Evolutionary conservation across 2,888 invertebrate genomes (phyloP).

Genomic region (Eupithecia vulgata): DNA sequence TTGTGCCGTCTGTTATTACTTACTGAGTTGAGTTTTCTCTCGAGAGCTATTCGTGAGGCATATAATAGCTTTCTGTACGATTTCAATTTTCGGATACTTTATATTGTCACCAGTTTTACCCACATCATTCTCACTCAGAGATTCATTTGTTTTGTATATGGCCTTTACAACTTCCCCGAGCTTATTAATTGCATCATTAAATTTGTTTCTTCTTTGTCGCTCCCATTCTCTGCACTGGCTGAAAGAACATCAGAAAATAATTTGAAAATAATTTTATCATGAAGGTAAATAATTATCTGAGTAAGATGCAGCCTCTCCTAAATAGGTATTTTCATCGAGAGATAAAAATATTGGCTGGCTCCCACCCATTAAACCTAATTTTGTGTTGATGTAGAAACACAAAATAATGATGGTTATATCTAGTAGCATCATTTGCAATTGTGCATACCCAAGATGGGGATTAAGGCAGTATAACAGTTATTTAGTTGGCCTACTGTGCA

Average conservation of each 20-base stretch:
- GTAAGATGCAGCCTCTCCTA: neutral
- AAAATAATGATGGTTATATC: neutral
- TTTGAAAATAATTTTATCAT: neutral
- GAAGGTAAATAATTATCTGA: neutral
- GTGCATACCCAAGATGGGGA: neutral
- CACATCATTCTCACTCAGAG: conserved; percentile 34
- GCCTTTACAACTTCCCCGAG: conserved; percentile 71
- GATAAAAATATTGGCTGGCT: neutral
- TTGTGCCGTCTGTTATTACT: conserved; percentile 48
- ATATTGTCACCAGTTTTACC: conserved; percentile 62
- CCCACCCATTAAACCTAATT: neutral
- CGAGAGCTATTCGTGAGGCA: conserved; percentile 65
- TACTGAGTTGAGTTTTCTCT: conserved; percentile 75
- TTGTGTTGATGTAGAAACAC: neutral
- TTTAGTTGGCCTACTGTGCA: neutral
- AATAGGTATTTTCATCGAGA: neutral
- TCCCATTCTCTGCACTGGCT: conserved; percentile 89
- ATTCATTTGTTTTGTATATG: conserved; percentile 58
- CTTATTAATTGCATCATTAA: conserved; percentile 81
- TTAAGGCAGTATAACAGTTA: neutral
- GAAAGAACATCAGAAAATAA: conserved; percentile 42
- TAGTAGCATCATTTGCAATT: too few relatives aligned
- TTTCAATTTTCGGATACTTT: conserved; percentile 77
- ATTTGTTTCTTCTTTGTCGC: conserved; percentile 86
- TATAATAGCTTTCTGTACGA: conserved; percentile 73